Conservation (phyloP, 2,797 vertebrate genomes). For the Phrynocephalus vlangalii region DNA sequence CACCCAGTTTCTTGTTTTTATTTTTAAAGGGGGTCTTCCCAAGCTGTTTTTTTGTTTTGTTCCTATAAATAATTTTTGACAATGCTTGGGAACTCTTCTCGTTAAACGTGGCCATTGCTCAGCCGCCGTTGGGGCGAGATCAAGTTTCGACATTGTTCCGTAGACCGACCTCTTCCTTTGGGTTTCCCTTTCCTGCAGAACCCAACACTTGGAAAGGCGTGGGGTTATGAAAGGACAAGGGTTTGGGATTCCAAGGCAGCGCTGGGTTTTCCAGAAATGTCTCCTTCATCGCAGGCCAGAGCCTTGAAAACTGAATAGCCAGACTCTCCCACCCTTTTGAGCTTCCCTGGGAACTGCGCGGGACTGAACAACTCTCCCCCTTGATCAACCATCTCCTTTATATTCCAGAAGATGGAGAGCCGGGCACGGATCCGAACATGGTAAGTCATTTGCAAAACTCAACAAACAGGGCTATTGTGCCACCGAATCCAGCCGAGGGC, state of each 20-base stretch:
- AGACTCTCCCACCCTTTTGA: too few relatives aligned
- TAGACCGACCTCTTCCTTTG: neutral
- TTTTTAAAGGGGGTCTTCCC: too few relatives aligned
- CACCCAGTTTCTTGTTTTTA: too few relatives aligned
- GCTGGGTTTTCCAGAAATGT: neutral
- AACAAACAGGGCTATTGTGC: slow-evolving; percentile 33
- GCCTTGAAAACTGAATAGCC: neutral
- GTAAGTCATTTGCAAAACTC: neutral
- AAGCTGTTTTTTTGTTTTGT: too few relatives aligned
- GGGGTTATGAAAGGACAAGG: neutral
- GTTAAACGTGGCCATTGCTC: too few relatives aligned
- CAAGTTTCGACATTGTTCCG: too few relatives aligned
- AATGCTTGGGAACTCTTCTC: too few relatives aligned
- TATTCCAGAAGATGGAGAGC: neutral
- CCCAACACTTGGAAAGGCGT: neutral
- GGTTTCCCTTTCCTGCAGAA: neutral
- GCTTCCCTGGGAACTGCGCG: neutral
- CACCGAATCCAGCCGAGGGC: neutral
- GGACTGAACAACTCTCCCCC: neutral
- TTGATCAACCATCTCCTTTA: slow-evolving; percentile 19
- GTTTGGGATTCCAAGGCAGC: neutral
- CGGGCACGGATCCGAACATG: neutral
- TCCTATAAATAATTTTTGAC: too few relatives aligned
- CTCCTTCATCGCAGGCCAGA: neutral
- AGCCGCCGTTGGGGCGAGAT: too few relatives aligned